Evolutionary conservation across 2,888 invertebrate genomes (phyloP).

Genomic region (Ophioninae sp.): DNA sequence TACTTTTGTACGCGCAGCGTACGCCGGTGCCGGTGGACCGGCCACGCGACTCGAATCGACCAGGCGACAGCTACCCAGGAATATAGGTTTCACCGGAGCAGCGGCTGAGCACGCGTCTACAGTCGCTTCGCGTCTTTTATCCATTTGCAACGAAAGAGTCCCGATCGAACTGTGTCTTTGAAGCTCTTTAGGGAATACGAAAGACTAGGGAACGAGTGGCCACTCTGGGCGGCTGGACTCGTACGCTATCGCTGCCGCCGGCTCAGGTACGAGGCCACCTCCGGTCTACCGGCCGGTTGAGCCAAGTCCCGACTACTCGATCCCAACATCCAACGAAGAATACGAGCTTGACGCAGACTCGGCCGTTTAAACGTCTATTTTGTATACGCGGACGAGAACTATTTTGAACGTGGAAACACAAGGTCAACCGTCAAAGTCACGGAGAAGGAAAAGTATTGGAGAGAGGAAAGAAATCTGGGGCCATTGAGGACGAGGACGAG

Average conservation of each 20-base stretch:
- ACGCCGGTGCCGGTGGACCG: not conserved
- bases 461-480: not conserved
- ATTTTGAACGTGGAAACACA: not conserved
- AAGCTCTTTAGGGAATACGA: too few relatives aligned
- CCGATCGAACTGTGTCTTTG: too few relatives aligned
- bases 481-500: not conserved
- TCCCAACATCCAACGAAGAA: not conserved
- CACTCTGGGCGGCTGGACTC: too few relatives aligned
- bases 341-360: not conserved
- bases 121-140: too few relatives aligned
- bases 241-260: too few relatives aligned
- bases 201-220: too few relatives aligned
- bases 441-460: not conserved
- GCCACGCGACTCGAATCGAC: not conserved
- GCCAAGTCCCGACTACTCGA: not conserved
- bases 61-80: too few relatives aligned
- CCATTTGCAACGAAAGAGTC: too few relatives aligned
- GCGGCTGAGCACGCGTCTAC: too few relatives aligned
- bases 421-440: not conserved
- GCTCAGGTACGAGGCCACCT: too few relatives aligned
- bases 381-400: not conserved
- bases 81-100: too few relatives aligned
- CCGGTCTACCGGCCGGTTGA: not conserved
- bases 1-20: not conserved
- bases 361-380: not conserved